These are phyloP conservation scores for Hypothenemus hampei DNA, from an alignment of 1,140 invertebrate genomes.

Conservation along the genomic window DNA sequence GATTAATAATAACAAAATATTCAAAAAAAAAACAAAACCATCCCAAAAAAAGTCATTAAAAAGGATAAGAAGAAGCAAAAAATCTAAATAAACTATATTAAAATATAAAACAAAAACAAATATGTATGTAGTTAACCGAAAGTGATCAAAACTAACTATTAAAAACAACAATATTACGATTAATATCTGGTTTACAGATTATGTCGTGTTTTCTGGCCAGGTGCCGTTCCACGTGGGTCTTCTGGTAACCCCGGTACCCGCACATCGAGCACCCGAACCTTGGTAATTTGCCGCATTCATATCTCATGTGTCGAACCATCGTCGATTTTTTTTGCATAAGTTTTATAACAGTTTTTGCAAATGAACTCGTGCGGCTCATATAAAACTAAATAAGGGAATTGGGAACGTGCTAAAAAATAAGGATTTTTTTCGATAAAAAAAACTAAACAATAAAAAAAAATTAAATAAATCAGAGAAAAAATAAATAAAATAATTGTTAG, in stretches of 20 bases:
- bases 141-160: too few relatives aligned
- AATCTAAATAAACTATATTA: background rate
- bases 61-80: background rate
- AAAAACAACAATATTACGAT: conserved; percentile 25
- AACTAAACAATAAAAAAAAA: background rate
- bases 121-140: too few relatives aligned
- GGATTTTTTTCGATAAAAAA: background rate
- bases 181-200: conserved; percentile 26
- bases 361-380: conserved; percentile 28
- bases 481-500: background rate
- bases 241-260: conserved; percentile 46
- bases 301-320: conserved; percentile 59
- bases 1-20: too few relatives aligned
- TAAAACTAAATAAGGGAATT: conserved; percentile 21
- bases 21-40: too few relatives aligned
- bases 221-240: conserved; percentile 48
- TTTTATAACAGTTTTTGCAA: conserved; percentile 52
- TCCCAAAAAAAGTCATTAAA: background rate
- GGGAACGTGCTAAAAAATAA: conserved; percentile 20
- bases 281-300: conserved; percentile 63
- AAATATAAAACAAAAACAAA: background rate
- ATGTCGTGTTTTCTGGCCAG: conserved; percentile 32
- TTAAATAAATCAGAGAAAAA: background rate
- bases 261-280: conserved; percentile 60
- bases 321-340: conserved; percentile 55